Percentiles rank a stretch among this genome's conserved stretches.
Conservation (phyloP, 2,797 vertebrate species). For the Nyctibius grandis region DNA sequence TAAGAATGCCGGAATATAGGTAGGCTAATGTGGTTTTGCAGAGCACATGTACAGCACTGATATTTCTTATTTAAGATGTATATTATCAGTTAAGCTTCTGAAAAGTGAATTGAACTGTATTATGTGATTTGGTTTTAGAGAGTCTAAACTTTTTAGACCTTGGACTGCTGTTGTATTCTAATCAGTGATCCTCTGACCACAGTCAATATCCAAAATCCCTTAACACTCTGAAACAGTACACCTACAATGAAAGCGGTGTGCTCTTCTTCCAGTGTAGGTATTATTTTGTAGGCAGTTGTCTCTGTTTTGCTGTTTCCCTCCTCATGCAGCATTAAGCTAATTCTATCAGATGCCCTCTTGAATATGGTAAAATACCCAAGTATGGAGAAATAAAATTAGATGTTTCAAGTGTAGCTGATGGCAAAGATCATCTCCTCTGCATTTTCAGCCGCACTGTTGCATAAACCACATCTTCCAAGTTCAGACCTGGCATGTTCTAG, state of each 20-base stretch:
- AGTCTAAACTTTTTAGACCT: neutral
- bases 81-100: slow-evolving; percentile 13
- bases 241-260: neutral
- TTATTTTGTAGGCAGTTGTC: neutral
- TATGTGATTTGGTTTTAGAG: neutral
- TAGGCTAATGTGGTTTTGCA: neutral
- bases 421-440: neutral
- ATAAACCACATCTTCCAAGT: neutral
- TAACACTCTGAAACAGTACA: neutral
- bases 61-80: neutral
- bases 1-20: neutral
- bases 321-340: neutral
- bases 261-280: neutral
- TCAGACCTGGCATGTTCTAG: neutral
- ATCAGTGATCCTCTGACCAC: neutral
- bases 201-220: neutral
- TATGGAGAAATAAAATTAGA: neutral
- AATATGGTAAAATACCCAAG: neutral
- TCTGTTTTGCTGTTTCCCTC: neutral
- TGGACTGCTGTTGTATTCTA: neutral
- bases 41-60: neutral
- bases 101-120: neutral
- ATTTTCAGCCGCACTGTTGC: neutral
- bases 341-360: neutral
- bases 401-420: neutral